Base-by-base conservation (phyloP, 2,113 vertebrate genomes). In the Numenius arquata region DNA sequence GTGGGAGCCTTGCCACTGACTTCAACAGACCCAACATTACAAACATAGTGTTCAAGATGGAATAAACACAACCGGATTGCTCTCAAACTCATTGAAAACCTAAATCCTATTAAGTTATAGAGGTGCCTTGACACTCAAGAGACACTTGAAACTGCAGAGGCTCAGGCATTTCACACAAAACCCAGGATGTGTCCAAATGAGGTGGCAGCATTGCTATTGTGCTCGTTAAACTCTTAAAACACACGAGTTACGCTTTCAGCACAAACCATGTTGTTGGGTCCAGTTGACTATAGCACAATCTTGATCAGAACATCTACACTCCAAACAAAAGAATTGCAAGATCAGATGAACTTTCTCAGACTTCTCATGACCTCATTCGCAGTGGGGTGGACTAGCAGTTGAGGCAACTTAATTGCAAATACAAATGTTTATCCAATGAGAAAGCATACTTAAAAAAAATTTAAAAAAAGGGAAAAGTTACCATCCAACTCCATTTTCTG, bases 11-110 rank as follows among this genome's bases (percentile, higher is more conserved):
- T 80, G 65, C 79, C 56, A 61, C 65, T 91, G 92, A 88, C 66
- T 95, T 90, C 70, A 86, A 27, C 3, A 88, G 81, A 70, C 47
- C 65, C 75, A 58, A 65, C 47, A 56, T 56, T 88, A 75, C 68
- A 88, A 85, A 75, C 36, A 15, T 0, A 79, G 66, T 7, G 74
- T 25, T 91, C 81, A 66, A 78, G 76, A 63, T 79, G 77, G 61
- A 96, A 85, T 80, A 93, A 91, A 90, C 38, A 83, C 75, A 83
- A 93, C 85, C 78, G 62, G 83, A 58, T 95, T 79, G 65, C 48
- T 78, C 85, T 94, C 62, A 90, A 50, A 75, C 32, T 75, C 92
- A 85, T 12, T 92, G 80, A 85, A 96, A 92, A 77, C 47, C 70
- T 79, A 47, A 96, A 93, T 82, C 77, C 89, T 86, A 52, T 89